phyloP scores from a whole-genome alignment of 2,113 vertebrate genomes.

The Phasianus colchicus region DNA sequence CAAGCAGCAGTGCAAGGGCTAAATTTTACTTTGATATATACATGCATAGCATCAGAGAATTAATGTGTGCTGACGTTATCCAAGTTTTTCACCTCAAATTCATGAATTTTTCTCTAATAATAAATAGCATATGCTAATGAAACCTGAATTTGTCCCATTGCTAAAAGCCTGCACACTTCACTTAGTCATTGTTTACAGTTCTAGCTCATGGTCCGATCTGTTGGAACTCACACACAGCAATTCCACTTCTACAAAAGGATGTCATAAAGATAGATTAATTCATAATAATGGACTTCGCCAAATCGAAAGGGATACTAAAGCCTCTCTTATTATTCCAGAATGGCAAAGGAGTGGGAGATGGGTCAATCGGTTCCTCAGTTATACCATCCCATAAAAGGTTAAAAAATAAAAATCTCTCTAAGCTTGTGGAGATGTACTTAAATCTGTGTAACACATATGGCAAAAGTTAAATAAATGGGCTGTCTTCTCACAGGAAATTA shows the following conservation, averaged over 20 bases:
- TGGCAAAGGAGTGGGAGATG: background rate
- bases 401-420: background rate
- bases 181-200: background rate
- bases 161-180: background rate
- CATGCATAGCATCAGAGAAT: background rate
- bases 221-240: background rate
- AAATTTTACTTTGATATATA: background rate
- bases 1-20: background rate
- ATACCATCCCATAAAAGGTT: background rate
- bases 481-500: slow-evolving; percentile 60
- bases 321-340: background rate
- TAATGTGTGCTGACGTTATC: background rate
- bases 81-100: background rate
- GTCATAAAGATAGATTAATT: background rate
- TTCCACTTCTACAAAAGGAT: background rate
- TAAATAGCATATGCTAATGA: background rate
- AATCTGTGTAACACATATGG: background rate
- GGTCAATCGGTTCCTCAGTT: slow-evolving; percentile 13
- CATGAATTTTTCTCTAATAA: background rate
- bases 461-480: slow-evolving; percentile 58
- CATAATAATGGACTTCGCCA: background rate
- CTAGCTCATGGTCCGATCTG: background rate
- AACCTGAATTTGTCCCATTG: background rate
- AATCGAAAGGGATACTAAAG: slow-evolving; percentile 3
- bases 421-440: slow-evolving; percentile 13